Base-by-base conservation (phyloP, 2,113 vertebrate species). In the Chroicocephalus ridibundus region DNA sequence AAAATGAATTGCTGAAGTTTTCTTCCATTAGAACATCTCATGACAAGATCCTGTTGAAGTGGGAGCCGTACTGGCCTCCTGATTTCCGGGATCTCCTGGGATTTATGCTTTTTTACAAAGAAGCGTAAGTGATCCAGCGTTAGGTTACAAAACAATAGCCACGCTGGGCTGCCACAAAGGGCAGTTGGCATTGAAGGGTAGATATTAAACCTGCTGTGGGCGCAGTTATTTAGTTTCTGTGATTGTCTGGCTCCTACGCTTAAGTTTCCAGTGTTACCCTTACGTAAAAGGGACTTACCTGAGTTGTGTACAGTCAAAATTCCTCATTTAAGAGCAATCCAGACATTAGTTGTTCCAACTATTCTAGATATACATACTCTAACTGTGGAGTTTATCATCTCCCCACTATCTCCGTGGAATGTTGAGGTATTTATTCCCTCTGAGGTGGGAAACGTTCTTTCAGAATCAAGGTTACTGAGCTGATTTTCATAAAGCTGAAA, bases 31-130 rank as follows among this genome's bases (percentile, higher is more conserved):
- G 98, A 84, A 99, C 98, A 1, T 40, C 93, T 9, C 97, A 89
- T 0, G 99, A 98, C 96, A 99, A 99, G 98, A 99, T 99, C 88
- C 94, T 99, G n/a, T 89, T 99, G 70, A 98, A 85, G 87, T 99
- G 99, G 99, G 97, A 99, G 89, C 96, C 99, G 0, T 99, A 99
- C 90, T 99, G 99, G 99, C 99, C 99, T 1, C 97, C 97, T 0
- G 99, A 99, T 94, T 99, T 99, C 97, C 98, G 99, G 81, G 99
- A 99, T 92, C 98, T 99, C 57, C 95, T 99, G 96, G 99, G 99
- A 6, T 99, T 99, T 80, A 99, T 99, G 99, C 98, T 99, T 5
- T 99, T 99, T 90, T 99, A 99, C 96, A 99, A 99, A 92, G 99
- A 99, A 95, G 99, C 99, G 99, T 99, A 97, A 99, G 99, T 99